Evolutionary conservation across 2,888 invertebrate species (phyloP).

Genomic region (Scaeva pyrastri): DNA sequence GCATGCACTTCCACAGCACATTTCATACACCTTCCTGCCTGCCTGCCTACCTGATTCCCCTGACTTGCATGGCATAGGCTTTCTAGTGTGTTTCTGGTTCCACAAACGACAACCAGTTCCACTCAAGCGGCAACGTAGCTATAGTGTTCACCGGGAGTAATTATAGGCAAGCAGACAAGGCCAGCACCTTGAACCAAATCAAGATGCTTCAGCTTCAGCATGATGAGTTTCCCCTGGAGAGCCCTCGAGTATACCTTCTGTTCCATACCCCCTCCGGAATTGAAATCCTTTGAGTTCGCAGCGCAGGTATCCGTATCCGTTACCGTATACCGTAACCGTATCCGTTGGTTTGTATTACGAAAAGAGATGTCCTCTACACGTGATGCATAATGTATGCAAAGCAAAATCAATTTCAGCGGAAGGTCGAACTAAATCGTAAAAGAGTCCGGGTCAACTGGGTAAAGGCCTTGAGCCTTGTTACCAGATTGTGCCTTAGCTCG

Average conservation of each 20-base stretch:
- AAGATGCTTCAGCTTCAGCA: slow-evolving; percentile 42
- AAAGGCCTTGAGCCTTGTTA: slow-evolving; percentile 45
- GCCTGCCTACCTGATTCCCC: too few relatives aligned
- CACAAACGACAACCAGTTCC: slow-evolving; percentile 40
- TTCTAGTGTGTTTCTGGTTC: slow-evolving; percentile 31
- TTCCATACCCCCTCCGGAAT: background rate
- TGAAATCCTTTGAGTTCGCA: slow-evolving; percentile 4
- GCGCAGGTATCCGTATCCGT: slow-evolving; percentile 27
- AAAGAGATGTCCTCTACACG: slow-evolving; percentile 8
- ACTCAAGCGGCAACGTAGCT: slow-evolving; percentile 13
- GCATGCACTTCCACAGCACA: slow-evolving; percentile 10
- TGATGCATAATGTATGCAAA: slow-evolving; percentile 56
- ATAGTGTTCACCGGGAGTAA: slow-evolving; percentile 48
- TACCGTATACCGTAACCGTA: too few relatives aligned
- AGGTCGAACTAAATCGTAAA: slow-evolving; percentile 58
- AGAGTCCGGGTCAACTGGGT: slow-evolving; percentile 62
- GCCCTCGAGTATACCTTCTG: background rate
- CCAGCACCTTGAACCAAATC: slow-evolving; percentile 71
- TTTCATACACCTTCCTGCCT: background rate
- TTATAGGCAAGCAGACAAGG: slow-evolving; percentile 65
- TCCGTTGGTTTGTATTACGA: background rate
- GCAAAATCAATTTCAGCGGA: slow-evolving; percentile 67
- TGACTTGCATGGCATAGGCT: too few relatives aligned
- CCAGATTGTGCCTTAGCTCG: background rate
- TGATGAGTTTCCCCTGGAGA: slow-evolving; percentile 7